Percentiles rank a stretch among this genome's conserved stretches.
These are phyloP conservation scores for Phrynocephalus forsythii DNA, from an alignment of 2,797 vertebrate genomes.

Conservation along the genomic window DNA sequence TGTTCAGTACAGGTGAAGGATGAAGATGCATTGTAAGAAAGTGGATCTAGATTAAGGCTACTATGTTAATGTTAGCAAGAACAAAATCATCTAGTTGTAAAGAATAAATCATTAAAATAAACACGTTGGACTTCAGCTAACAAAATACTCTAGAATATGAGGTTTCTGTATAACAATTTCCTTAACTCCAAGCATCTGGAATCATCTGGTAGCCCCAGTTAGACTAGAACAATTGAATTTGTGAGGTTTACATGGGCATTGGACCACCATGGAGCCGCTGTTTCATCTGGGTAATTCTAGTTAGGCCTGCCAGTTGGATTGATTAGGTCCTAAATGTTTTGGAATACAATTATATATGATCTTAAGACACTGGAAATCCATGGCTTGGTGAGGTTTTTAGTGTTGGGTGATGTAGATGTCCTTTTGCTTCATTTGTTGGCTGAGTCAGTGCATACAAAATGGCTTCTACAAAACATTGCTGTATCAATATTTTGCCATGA, in stretches of 20 bases:
- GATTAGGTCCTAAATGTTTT: background rate
- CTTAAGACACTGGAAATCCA: too few species aligned
- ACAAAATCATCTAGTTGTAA: background rate
- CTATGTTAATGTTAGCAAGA: background rate
- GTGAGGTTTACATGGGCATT: too few species aligned
- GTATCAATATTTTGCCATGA: background rate
- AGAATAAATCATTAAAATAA: background rate
- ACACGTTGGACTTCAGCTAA: too few species aligned
- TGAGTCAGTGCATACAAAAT: background rate
- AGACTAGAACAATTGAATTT: too few species aligned
- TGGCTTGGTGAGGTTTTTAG: too few species aligned
- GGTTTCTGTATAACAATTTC: background rate
- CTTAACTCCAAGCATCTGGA: background rate
- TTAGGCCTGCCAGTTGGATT: too few species aligned
- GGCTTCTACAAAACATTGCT: background rate
- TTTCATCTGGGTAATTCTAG: too few species aligned
- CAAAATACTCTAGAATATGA: background rate
- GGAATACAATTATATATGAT: background rate
- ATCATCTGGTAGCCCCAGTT: too few species aligned
- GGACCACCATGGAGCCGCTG: too few species aligned
- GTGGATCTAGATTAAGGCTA: constrained; percentile 4
- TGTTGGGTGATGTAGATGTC: background rate
- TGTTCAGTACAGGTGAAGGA: constrained; percentile 19
- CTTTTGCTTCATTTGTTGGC: background rate
- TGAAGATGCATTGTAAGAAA: constrained; percentile 39